Percentiles rank a stretch among this genome's conserved stretches.
These are phyloP conservation scores for Salvelinus namaycush DNA, from an alignment of 2,113 vertebrate genomes.

Conservation along the genomic window DNA sequence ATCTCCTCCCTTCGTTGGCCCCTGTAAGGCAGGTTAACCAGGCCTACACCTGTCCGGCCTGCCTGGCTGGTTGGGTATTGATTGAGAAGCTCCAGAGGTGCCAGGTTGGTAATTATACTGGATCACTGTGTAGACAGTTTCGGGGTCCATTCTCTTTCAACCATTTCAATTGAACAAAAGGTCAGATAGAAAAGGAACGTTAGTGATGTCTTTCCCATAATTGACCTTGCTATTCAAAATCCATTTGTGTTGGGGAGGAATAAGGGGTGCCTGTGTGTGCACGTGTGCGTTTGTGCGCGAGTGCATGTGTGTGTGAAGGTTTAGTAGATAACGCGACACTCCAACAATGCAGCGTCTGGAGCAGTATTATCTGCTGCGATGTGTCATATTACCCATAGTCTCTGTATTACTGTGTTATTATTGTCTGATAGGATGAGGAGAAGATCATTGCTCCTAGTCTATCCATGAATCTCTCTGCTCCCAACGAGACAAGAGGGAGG, in stretches of 20 bases:
- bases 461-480: constrained; percentile 3
- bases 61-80: neutral
- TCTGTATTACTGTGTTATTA: constrained; percentile 33
- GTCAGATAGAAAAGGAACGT: too few species aligned
- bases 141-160: too few species aligned
- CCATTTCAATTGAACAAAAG: too few species aligned
- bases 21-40: too few species aligned
- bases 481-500: neutral
- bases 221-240: too few species aligned
- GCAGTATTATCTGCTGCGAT: constrained; percentile 40
- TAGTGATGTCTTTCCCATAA: too few species aligned
- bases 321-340: constrained; percentile 37
- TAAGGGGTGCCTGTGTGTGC: too few species aligned
- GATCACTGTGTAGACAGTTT: neutral
- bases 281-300: too few species aligned
- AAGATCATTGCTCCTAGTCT: neutral
- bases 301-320: too few species aligned
- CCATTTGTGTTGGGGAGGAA: too few species aligned
- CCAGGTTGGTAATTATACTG: constrained; percentile 48
- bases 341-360: neutral
- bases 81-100: neutral
- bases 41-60: too few species aligned
- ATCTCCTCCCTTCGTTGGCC: too few species aligned
- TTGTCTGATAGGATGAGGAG: neutral
- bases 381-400: constrained; percentile 26